Evolutionary conservation across 2,888 invertebrate species (phyloP).

Genomic region (Drosophila neutralis): DNA sequence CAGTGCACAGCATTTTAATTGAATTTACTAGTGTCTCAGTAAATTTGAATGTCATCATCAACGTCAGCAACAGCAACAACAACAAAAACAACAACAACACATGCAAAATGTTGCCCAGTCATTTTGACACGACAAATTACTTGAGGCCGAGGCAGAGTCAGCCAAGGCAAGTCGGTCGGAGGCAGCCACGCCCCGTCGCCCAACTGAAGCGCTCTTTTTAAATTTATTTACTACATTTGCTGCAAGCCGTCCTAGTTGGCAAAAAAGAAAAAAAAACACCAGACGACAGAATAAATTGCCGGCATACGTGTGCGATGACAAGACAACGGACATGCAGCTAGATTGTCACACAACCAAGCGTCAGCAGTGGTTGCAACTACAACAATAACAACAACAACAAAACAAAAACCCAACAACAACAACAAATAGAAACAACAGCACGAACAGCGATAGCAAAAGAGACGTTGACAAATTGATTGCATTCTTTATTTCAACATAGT

Average conservation of each 20-base stretch:
- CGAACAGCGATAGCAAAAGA: slow-evolving; percentile 30
- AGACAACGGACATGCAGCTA: slow-evolving; percentile 45
- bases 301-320: slow-evolving; percentile 76
- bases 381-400: slow-evolving; percentile 9
- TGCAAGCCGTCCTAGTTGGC: slow-evolving; percentile 28
- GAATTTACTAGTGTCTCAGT: slow-evolving; percentile 74
- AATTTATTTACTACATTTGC: slow-evolving; percentile 71
- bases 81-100: not conserved
- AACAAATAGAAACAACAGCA: slow-evolving; percentile 22
- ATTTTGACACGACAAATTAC: slow-evolving; percentile 59
- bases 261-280: slow-evolving; percentile 20
- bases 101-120: slow-evolving; percentile 60
- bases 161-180: not conserved
- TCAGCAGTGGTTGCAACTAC: slow-evolving; percentile 34
- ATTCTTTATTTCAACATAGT: slow-evolving; percentile 71
- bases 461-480: slow-evolving; percentile 80
- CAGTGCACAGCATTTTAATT: slow-evolving; percentile 71
- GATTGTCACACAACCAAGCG: slow-evolving; percentile 27
- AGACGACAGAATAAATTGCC: slow-evolving; percentile 74
- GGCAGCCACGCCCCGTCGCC: slow-evolving; percentile 43
- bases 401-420: not conserved
- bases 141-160: slow-evolving; percentile 34
- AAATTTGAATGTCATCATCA: slow-evolving; percentile 73
- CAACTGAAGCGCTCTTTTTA: slow-evolving; percentile 58
- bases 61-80: slow-evolving; percentile 12